These are phyloP conservation scores for Biston betularia DNA, from an alignment of 2,888 invertebrate species.

Conservation along the genomic window DNA sequence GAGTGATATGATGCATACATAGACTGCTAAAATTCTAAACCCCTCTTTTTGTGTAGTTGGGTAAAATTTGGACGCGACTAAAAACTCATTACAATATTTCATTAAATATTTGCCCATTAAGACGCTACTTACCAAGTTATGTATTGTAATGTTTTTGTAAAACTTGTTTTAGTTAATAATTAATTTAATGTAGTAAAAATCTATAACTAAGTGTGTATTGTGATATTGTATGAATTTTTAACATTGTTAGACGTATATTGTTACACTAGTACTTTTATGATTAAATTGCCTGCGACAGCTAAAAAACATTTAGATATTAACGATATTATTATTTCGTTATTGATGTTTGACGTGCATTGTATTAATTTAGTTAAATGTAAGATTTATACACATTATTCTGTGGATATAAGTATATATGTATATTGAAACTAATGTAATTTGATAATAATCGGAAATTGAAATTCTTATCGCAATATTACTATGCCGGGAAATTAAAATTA, in stretches of 20 bases:
- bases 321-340: constrained; percentile 3
- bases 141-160: constrained; percentile 16
- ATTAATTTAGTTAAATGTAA: constrained; percentile 18
- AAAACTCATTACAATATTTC: not conserved
- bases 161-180: constrained; percentile 18
- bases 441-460: not conserved
- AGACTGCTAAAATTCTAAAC: too few species aligned
- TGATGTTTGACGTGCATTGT: constrained; percentile 36
- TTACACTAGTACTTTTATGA: constrained; percentile 4
- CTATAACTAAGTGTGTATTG: constrained; percentile 29
- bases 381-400: not conserved
- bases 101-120: not conserved
- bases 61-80: not conserved
- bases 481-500: too few species aligned
- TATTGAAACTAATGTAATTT: too few species aligned
- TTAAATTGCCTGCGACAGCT: not conserved
- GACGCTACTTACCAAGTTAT: not conserved
- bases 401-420: too few species aligned
- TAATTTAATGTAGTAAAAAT: constrained; percentile 14
- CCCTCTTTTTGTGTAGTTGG: too few species aligned
- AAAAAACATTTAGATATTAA: not conserved
- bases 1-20: too few species aligned
- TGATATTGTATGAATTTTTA: constrained; percentile 41
- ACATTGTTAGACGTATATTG: constrained; percentile 11
- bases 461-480: too few species aligned